Percentiles rank a stretch among this genome's conserved stretches.
These are phyloP conservation scores for Oophaga pumilio DNA, from an alignment of 2,113 vertebrate genomes.

Conservation along the genomic window DNA sequence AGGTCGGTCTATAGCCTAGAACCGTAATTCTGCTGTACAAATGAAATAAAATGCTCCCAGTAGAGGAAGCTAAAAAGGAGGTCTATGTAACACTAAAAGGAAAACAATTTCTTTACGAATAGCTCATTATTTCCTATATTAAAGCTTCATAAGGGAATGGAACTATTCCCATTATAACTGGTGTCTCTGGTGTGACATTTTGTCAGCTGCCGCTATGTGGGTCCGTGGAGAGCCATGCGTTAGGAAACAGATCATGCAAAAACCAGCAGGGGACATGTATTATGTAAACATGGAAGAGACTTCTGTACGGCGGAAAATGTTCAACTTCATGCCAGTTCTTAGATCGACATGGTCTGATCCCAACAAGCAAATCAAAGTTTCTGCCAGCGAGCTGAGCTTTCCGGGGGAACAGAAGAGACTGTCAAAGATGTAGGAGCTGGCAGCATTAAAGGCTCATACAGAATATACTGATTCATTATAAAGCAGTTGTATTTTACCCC, in stretches of 20 bases:
- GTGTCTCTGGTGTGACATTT: conserved; percentile 16
- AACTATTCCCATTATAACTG: neutral
- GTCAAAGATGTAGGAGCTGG: neutral
- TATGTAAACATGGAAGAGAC: conserved; percentile 13
- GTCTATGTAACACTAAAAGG: neutral
- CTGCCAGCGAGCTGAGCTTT: neutral
- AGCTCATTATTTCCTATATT: neutral
- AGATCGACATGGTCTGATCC: neutral
- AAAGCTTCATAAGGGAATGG: neutral
- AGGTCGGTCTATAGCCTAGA: neutral
- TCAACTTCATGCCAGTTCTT: neutral
- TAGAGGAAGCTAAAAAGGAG: neutral
- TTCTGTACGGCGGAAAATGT: neutral
- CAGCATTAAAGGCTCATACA: neutral
- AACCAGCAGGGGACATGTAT: neutral
- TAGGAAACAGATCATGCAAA: neutral
- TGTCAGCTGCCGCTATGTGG: neutral
- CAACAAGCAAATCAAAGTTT: neutral
- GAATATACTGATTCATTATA: no score
- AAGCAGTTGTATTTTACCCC: no score
- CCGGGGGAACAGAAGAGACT: neutral
- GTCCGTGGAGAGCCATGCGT: neutral
- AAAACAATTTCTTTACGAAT: conserved; percentile 3
- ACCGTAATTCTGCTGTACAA: neutral
- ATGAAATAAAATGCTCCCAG: neutral